phyloP scores from a whole-genome alignment of 2,888 invertebrate species.

The Torymus texanus region DNA sequence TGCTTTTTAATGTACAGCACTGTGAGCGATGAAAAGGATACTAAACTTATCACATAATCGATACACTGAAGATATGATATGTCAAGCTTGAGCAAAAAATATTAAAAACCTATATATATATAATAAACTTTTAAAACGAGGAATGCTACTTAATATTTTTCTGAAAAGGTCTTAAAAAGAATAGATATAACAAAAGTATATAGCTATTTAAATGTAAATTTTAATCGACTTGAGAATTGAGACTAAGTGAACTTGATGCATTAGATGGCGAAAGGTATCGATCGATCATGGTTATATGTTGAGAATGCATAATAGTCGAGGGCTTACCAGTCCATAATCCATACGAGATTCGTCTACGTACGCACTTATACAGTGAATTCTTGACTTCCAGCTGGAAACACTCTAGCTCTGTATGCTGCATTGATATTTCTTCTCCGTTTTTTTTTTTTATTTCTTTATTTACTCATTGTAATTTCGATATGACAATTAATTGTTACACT shows the following conservation, averaged over 20 bases:
- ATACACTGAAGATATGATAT: conserved; percentile 8
- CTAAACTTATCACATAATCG: conserved; percentile 22
- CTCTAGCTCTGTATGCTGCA: conserved; percentile 36
- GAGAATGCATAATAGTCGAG: conserved; percentile 32
- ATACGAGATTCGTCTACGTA: conserved; percentile 22
- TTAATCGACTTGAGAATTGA: conserved; percentile 39
- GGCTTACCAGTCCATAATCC: conserved; percentile 19
- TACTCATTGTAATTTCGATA: conserved; percentile 27
- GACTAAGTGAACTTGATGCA: conserved; percentile 19
- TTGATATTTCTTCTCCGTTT: conserved; percentile 25
- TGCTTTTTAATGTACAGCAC: conserved; percentile 48
- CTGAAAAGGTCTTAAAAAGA: conserved; percentile 28
- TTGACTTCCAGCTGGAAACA: conserved; percentile 49
- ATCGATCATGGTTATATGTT: conserved; percentile 53
- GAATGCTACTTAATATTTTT: conserved; percentile 48
- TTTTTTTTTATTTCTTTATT: conserved; percentile 45
- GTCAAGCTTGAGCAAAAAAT: conserved; percentile 7
- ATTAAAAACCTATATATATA: conserved; percentile 7
- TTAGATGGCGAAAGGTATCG: conserved; percentile 47
- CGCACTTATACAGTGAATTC: conserved; percentile 27
- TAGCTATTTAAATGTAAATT: conserved; percentile 43
- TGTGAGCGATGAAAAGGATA: conserved; percentile 31
- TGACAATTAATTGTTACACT: conserved; percentile 24
- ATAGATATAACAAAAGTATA: conserved; percentile 20
- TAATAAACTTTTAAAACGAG: conserved; percentile 25